Base-by-base conservation (phyloP, 2,113 vertebrate species). In the Pampusana beccarii region DNA sequence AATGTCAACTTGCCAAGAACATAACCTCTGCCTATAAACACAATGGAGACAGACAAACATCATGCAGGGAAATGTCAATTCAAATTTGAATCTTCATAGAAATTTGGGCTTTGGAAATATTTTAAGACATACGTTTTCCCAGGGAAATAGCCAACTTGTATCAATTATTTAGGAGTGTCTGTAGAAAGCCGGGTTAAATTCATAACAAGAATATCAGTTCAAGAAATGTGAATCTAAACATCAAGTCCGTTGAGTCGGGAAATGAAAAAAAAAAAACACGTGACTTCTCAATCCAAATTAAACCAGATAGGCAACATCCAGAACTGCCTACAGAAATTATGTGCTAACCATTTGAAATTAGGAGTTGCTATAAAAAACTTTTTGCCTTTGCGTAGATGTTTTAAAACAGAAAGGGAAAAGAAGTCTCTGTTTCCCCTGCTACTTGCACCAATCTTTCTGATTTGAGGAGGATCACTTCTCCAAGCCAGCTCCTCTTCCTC, bases 111-210 rank as follows among this genome's bases (percentile, higher is more conserved):
- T 85, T 73, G 44, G 51, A 93, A 96, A 92, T 93, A 86, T 90
- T 95, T 94, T 75, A 72, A 92, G 95, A 84, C 61, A 51, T 33
- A n/a, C 7, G 20, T 92, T 94, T 96, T 92, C 86, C 80, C 82
- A 84, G 80, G 61, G 92, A 95, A 86, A 81, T 0, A 73, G 65
- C 71, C 85, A 82, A 77, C 65, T 86, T 38, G 25, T 53, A 95
- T 93, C 61, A 90, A 93, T 96, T 93, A 94, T 94, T 96, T 88
- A 90, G 40, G 40, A 95, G 73, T 64, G 75, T 81, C 92, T 74
- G 34, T 74, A 88, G 64, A 50, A 83, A 88, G 80, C 38, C 1
- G 10, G 26, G 61, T 88, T 88, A 90, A 83, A 92, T 80, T 92
- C 80, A n/a, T 84, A 95, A 74, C 67, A 92, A 88, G 80, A 64